phyloP scores from a whole-genome alignment of 2,888 invertebrate genomes.

The Hypercompe scribonia region DNA sequence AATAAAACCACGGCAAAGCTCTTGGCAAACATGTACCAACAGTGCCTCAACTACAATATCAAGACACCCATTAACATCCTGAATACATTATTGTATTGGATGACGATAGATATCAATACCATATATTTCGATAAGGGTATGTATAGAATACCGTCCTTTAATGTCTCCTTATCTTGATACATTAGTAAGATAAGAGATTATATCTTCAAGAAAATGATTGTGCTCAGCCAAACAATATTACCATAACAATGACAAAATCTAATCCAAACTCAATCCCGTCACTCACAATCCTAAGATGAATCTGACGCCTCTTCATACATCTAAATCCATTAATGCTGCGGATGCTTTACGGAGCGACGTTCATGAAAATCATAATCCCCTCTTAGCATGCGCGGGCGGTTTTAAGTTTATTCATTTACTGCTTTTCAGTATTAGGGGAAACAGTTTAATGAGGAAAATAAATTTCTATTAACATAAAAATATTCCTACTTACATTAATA shows the following conservation, averaged over 20 bases:
- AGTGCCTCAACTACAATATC: too few species aligned
- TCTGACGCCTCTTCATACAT: slow-evolving; percentile 18
- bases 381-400: slow-evolving; percentile 23
- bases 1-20: too few species aligned
- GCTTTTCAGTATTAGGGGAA: slow-evolving; percentile 19
- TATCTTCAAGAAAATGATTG: not conserved
- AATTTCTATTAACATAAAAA: not conserved
- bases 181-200: not conserved
- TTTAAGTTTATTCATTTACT: slow-evolving; percentile 25
- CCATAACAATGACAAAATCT: slow-evolving; percentile 27
- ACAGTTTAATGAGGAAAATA: slow-evolving; percentile 10
- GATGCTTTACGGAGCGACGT: slow-evolving; percentile 19
- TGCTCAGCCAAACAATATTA: slow-evolving; percentile 17
- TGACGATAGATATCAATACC: too few species aligned
- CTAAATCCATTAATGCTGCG: slow-evolving; percentile 25
- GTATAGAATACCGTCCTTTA: not conserved
- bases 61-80: too few species aligned
- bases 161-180: not conserved
- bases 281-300: slow-evolving; percentile 23
- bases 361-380: slow-evolving; percentile 28
- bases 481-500: not conserved
- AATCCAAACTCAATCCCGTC: slow-evolving; percentile 27
- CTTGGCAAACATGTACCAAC: too few species aligned
- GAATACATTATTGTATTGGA: too few species aligned
- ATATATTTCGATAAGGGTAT: too few species aligned